phyloP scores from a whole-genome alignment of 1,140 invertebrate genomes.

The Nautilus pompilius region DNA sequence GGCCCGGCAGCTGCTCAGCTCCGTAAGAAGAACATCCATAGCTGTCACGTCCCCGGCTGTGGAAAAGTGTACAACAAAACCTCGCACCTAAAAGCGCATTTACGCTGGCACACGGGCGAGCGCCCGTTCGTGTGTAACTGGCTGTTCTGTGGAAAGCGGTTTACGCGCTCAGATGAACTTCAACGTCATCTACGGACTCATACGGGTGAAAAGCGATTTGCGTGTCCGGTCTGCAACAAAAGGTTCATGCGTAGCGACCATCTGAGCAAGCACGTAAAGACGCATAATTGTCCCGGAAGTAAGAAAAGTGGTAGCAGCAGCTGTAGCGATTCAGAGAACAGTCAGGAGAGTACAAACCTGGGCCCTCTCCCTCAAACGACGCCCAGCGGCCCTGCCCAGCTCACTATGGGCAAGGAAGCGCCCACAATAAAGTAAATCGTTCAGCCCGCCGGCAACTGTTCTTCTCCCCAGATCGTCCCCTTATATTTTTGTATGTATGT shows the following conservation, averaged over 20 bases:
- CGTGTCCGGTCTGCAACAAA: constrained; percentile 79
- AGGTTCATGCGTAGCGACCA: constrained; percentile 83
- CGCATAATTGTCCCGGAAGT: constrained; percentile 33
- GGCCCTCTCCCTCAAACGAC: no score
- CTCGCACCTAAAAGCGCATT: constrained; percentile 73
- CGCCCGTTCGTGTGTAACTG: constrained; percentile 71
- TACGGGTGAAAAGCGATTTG: constrained; percentile 94
- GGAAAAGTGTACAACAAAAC: constrained; percentile 91
- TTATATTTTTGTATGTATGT: no score
- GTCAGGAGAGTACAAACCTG: constrained; percentile 12
- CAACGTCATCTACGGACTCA: constrained; percentile 86
- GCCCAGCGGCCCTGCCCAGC: no score
- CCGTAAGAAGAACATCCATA: constrained; percentile 96
- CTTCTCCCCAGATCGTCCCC: no score
- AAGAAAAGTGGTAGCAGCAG: constrained; percentile 26
- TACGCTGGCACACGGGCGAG: constrained; percentile 61
- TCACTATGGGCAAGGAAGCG: no score
- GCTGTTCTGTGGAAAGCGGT: constrained; percentile 82
- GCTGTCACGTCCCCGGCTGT: constrained; percentile 97
- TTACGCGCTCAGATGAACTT: constrained; percentile 91
- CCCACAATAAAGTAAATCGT: no score
- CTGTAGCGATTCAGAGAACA: constrained; percentile 35
- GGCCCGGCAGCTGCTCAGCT: constrained; percentile 83
- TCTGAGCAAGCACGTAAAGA: constrained; percentile 53
- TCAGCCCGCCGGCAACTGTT: no score